Percentiles rank a stretch among this genome's conserved stretches.
These are phyloP conservation scores for Salvelinus alpinus DNA, from an alignment of 2,113 vertebrate genomes.

Conservation along the genomic window DNA sequence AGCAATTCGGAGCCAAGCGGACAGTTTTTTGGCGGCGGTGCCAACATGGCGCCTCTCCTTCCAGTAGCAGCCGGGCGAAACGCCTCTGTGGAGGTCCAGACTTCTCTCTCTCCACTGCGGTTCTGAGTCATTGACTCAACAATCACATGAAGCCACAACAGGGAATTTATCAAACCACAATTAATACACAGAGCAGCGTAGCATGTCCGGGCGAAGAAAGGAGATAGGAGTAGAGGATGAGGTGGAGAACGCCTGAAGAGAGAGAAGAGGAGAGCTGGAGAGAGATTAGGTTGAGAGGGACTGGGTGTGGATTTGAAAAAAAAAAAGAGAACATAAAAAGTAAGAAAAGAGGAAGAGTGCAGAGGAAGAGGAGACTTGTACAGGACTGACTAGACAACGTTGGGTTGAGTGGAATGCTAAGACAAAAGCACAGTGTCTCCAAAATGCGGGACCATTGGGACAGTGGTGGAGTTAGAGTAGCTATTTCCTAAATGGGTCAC, in stretches of 20 bases:
- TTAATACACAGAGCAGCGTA: slow-evolving; percentile 54
- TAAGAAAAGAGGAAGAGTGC: neutral
- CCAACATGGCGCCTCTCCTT: slow-evolving; percentile 22
- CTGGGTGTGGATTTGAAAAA: slow-evolving; percentile 1
- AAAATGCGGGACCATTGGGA: too few relatives aligned
- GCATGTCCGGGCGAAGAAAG: slow-evolving; percentile 34
- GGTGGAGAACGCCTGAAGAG: slow-evolving; percentile 20
- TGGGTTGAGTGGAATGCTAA: neutral
- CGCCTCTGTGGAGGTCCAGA: slow-evolving; percentile 43
- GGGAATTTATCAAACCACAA: slow-evolving; percentile 58
- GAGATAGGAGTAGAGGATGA: slow-evolving; percentile 13
- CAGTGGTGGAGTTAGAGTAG: too few relatives aligned
- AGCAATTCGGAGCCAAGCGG: slow-evolving; percentile 16
- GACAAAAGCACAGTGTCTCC: too few relatives aligned
- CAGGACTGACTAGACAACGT: neutral
- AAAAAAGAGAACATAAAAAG: slow-evolving; percentile 6
- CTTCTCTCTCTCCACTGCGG: slow-evolving; percentile 38
- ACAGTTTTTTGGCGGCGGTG: slow-evolving; percentile 20
- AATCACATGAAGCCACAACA: slow-evolving; percentile 47
- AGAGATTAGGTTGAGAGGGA: slow-evolving; percentile 20
- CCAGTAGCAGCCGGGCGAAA: slow-evolving; percentile 36
- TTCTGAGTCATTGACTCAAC: slow-evolving; percentile 60
- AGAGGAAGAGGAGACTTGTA: slow-evolving; percentile 1
- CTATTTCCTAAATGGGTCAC: too few relatives aligned
- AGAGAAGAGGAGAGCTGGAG: slow-evolving; percentile 31